Conservation (phyloP, 1,140 invertebrate species). For the Eupeodes corollae region DNA sequence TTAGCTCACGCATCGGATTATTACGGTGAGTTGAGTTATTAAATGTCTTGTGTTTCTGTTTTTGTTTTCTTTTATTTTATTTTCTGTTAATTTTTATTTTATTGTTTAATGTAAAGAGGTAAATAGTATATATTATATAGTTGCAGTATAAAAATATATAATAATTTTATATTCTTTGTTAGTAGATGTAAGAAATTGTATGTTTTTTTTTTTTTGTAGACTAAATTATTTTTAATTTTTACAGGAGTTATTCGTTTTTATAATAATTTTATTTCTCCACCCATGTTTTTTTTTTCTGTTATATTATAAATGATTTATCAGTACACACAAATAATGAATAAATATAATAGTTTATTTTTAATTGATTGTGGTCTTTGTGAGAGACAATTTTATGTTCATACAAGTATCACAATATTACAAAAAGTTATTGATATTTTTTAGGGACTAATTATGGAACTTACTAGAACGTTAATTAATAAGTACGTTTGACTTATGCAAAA, state of each 20-base stretch:
- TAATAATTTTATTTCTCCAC: conserved; percentile 9
- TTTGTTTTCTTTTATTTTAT: conserved; percentile 9
- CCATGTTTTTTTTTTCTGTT: conserved; percentile 3
- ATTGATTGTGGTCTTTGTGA: background rate
- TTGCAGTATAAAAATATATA: too few species aligned
- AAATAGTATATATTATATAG: conserved; percentile 1
- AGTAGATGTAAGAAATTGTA: background rate
- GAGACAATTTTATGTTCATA: background rate
- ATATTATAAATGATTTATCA: too few species aligned
- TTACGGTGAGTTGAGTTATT: conserved; percentile 82
- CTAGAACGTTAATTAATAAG: too few species aligned
- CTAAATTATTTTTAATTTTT: too few species aligned
- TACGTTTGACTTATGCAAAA: too few species aligned
- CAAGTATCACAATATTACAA: too few species aligned
- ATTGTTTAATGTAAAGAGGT: conserved; percentile 7
- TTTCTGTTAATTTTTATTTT: conserved; percentile 1
- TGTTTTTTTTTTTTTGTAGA: too few species aligned
- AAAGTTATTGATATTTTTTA: too few species aligned
- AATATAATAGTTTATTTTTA: background rate
- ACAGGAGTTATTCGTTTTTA: background rate
- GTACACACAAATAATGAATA: background rate
- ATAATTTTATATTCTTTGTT: conserved; percentile 38
- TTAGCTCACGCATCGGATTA: conserved; percentile 93
- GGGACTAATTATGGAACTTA: too few species aligned
- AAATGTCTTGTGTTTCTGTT: conserved; percentile 9